Conservation (phyloP, 2,797 vertebrate genomes). For the Myripristis murdjan region DNA sequence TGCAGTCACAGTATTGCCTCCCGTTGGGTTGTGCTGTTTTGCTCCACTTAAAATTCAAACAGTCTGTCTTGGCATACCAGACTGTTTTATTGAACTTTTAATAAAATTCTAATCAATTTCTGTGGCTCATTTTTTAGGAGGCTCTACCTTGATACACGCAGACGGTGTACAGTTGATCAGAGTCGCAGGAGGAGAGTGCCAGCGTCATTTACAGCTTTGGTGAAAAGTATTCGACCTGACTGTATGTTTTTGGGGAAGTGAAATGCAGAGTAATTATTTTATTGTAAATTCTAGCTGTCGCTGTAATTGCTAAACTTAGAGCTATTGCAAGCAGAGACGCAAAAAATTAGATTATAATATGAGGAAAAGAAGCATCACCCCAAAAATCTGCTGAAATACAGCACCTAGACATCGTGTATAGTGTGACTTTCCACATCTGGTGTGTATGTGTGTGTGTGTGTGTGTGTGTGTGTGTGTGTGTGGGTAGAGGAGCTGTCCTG, state of each 20-base stretch:
- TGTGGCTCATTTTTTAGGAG: constrained; percentile 23
- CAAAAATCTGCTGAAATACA: no score
- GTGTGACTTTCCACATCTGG: not conserved
- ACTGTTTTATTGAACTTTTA: constrained; percentile 61
- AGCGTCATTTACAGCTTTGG: no score
- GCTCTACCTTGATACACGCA: not conserved
- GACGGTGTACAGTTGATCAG: no score
- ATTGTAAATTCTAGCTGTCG: no score
- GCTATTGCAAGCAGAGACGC: no score
- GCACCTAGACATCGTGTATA: no score
- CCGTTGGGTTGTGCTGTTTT: constrained; percentile 38
- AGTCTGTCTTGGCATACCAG: constrained; percentile 54
- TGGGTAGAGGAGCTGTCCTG: not conserved
- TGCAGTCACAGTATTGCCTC: constrained; percentile 54
- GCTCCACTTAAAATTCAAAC: constrained; percentile 69
- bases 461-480: not conserved
- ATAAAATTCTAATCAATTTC: constrained; percentile 65
- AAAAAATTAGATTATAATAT: no score
- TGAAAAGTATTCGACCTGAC: no score
- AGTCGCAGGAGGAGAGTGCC: not conserved
- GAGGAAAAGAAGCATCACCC: no score
- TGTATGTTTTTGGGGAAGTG: no score
- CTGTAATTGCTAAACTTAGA: no score
- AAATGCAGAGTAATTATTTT: no score
- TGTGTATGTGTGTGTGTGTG: constrained; percentile 13